A percentile compares a stretch with the other conserved stretches of the same genome.
Evolutionary conservation across 2,113 vertebrate species (phyloP).

Genomic region (Drymodes brunneopygia): DNA sequence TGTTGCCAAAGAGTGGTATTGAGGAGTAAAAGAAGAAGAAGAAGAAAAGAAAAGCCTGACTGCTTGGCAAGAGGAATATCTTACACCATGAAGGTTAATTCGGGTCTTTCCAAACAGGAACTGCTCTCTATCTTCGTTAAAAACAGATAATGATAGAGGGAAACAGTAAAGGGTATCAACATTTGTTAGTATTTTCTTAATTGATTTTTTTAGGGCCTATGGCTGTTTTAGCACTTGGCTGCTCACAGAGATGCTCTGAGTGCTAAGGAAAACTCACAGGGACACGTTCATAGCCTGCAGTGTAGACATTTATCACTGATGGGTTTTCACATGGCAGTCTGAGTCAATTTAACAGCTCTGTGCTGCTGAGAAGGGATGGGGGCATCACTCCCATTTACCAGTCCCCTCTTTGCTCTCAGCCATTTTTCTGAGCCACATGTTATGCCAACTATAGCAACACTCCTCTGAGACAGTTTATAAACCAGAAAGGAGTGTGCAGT

Average conservation of each 20-base stretch:
- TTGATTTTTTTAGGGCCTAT: neutral
- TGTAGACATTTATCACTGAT: neutral
- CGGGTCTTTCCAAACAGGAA: neutral
- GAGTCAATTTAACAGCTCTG: neutral
- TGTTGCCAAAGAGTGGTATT: neutral
- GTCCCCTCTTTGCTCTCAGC: neutral
- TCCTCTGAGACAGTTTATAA: neutral
- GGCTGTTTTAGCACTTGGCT: neutral
- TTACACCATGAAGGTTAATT: neutral
- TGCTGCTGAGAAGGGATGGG: neutral
- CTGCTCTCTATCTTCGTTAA: neutral
- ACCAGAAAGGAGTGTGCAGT: neutral
- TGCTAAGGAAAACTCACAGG: neutral
- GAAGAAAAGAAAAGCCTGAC: neutral
- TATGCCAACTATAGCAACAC: neutral
- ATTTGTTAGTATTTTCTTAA: neutral
- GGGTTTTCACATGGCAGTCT: neutral
- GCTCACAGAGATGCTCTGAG: neutral
- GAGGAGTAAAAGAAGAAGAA: neutral
- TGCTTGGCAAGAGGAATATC: neutral
- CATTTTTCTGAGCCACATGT: neutral
- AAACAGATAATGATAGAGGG: neutral
- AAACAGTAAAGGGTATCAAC: neutral
- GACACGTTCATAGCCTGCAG: fast-evolving
- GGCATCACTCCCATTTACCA: neutral